Conservation (phyloP, 2,888 invertebrate genomes). For the Agrochola macilenta region DNA sequence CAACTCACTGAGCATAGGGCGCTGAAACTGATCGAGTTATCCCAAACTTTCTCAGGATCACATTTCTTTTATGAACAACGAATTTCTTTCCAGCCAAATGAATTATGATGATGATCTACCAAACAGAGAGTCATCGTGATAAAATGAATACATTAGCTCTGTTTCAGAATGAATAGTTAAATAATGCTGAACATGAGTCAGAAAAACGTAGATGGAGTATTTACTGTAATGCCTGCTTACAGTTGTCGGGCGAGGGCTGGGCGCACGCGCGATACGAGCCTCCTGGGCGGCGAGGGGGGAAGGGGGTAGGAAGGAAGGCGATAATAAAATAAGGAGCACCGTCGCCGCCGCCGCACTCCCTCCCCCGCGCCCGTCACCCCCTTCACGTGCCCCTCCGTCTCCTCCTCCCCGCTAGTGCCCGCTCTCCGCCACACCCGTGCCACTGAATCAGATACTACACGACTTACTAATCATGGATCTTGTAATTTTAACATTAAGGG, state of each 20-base stretch:
- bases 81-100: conserved; percentile 13
- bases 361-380: conserved; percentile 33
- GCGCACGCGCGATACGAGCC: conserved; percentile 62
- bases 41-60: conserved; percentile 51
- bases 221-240: conserved; percentile 60
- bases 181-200: conserved; percentile 65
- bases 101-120: conserved; percentile 12
- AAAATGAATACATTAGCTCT: conserved; percentile 39
- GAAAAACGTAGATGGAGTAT: conserved; percentile 63
- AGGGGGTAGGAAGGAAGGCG: conserved; percentile 73
- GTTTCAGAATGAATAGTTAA: conserved; percentile 64
- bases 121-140: conserved; percentile 16
- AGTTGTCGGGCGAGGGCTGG: conserved; percentile 45
- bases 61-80: conserved; percentile 18
- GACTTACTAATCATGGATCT: conserved; percentile 67
- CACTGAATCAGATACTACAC: conserved; percentile 68
- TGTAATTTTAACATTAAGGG: conserved; percentile 63
- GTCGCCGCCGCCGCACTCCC: conserved; percentile 61
- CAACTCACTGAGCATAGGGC: conserved; percentile 32
- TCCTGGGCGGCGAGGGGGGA: conserved; percentile 37
- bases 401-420: conserved; percentile 20
- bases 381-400: conserved; percentile 1
- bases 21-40: conserved; percentile 55
- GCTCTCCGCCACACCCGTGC: conserved; percentile 62
- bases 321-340: conserved; percentile 79